phyloP scores from a whole-genome alignment of 1,140 invertebrate species.

The Hyles vespertilio region DNA sequence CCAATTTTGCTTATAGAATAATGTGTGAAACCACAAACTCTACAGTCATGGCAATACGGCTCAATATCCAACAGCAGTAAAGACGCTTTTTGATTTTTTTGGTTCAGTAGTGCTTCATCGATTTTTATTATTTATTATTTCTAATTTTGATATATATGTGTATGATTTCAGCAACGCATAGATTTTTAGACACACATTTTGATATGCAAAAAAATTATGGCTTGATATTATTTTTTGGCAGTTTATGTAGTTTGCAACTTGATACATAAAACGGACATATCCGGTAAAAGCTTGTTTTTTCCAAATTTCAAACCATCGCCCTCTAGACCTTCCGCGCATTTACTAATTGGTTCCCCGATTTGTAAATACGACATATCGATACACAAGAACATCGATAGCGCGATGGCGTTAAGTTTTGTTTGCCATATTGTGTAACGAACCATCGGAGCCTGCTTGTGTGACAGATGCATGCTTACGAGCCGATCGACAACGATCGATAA shows the following conservation, averaged over 20 bases:
- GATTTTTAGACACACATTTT: slow-evolving; percentile 48
- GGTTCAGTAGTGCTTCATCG: slow-evolving; percentile 38
- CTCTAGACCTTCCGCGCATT: slow-evolving; percentile 70
- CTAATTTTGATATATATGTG: slow-evolving; percentile 51
- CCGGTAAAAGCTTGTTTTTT: slow-evolving; percentile 24
- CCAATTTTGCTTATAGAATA: slow-evolving; percentile 9
- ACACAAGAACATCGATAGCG: slow-evolving; percentile 27
- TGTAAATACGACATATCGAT: slow-evolving; percentile 24
- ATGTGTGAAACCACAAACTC: slow-evolving; percentile 21
- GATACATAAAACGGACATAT: slow-evolving; percentile 31
- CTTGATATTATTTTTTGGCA: slow-evolving; percentile 52
- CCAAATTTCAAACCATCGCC: slow-evolving; percentile 43
- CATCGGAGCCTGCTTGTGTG: slow-evolving; percentile 32
- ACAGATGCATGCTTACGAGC: slow-evolving; percentile 30
- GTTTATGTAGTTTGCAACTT: slow-evolving; percentile 55
- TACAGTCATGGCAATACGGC: slow-evolving; percentile 31
- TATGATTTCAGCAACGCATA: slow-evolving; percentile 64
- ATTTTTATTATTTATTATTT: slow-evolving; percentile 47
- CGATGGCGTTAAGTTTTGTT: slow-evolving; percentile 56
- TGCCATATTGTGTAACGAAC: slow-evolving; percentile 36
- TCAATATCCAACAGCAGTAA: slow-evolving; percentile 35
- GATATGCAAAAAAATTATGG: slow-evolving; percentile 44
- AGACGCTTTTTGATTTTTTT: slow-evolving; percentile 47
- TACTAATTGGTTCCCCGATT: slow-evolving; percentile 46
- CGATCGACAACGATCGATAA: slow-evolving; percentile 13